Conservation (phyloP, 2,888 invertebrate genomes). For the Nephrotoma guestfalica region DNA sequence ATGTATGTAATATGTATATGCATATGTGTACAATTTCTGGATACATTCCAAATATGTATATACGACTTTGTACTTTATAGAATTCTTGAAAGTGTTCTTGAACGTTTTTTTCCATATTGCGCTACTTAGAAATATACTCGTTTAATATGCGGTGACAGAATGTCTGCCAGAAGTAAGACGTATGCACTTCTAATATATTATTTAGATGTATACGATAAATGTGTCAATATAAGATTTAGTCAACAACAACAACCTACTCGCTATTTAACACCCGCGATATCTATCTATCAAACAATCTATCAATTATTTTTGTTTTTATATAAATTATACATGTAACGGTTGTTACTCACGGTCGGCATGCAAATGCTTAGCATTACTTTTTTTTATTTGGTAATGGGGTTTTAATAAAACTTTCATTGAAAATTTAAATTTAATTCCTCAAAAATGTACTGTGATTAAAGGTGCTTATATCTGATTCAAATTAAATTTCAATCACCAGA, state of each 20-base stretch:
- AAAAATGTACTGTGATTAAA: too few relatives aligned
- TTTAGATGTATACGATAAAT: not conserved
- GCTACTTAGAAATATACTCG: too few relatives aligned
- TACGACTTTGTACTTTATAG: not conserved
- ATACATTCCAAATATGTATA: not conserved
- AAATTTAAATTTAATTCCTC: too few relatives aligned
- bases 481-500: too few relatives aligned
- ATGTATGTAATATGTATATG: not conserved
- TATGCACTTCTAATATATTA: not conserved
- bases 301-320: not conserved
- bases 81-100: not conserved
- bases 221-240: not conserved
- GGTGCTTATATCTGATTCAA: too few relatives aligned
- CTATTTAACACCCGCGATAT: not conserved
- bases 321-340: not conserved
- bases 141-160: not conserved
- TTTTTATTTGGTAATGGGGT: too few relatives aligned
- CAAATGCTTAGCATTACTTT: too few relatives aligned
- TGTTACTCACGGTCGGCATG: not conserved
- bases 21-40: not conserved
- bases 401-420: too few relatives aligned
- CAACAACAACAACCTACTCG: not conserved
- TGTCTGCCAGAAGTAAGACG: not conserved
- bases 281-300: not conserved
- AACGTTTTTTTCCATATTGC: not conserved